Percentiles rank a stretch among this genome's conserved stretches.
Evolutionary conservation across 2,888 invertebrate species (phyloP).

Genomic region (Tinea pellionella): DNA sequence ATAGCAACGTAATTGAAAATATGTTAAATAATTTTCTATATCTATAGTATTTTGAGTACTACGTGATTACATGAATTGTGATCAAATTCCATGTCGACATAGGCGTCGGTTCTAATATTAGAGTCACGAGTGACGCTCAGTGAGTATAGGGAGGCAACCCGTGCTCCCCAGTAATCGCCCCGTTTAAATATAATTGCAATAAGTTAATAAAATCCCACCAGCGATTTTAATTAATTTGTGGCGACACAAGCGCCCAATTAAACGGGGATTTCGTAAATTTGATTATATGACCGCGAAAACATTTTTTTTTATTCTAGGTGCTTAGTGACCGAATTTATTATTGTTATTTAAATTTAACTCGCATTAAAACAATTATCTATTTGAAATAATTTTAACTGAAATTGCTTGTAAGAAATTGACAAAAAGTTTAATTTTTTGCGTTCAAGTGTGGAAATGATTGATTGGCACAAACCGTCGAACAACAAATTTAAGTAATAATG

Average conservation of each 20-base stretch:
- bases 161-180: conserved; percentile 38
- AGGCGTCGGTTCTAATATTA: conserved; percentile 25
- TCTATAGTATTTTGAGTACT: neutral
- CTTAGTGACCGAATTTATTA: too few relatives aligned
- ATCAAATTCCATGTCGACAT: conserved; percentile 41
- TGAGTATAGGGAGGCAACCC: conserved; percentile 15
- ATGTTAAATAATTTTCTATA: neutral
- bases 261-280: conserved; percentile 48
- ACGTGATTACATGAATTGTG: conserved; percentile 19
- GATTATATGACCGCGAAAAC: conserved; percentile 28
- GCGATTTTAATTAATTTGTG: conserved; percentile 60
- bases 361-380: too few relatives aligned
- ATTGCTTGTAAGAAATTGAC: neutral
- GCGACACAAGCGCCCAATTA: conserved; percentile 50
- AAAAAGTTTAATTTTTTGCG: neutral
- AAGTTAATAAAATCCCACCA: conserved; percentile 57
- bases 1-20: neutral
- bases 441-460: neutral
- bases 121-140: conserved; percentile 24
- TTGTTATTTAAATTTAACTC: too few relatives aligned
- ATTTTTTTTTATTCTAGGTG: neutral
- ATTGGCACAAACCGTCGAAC: neutral
- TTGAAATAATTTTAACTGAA: too few relatives aligned
- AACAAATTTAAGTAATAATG: neutral
- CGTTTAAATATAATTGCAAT: conserved; percentile 62